Base-by-base conservation (phyloP, 2,113 vertebrate species). In the Tricholaema leucomelas region DNA sequence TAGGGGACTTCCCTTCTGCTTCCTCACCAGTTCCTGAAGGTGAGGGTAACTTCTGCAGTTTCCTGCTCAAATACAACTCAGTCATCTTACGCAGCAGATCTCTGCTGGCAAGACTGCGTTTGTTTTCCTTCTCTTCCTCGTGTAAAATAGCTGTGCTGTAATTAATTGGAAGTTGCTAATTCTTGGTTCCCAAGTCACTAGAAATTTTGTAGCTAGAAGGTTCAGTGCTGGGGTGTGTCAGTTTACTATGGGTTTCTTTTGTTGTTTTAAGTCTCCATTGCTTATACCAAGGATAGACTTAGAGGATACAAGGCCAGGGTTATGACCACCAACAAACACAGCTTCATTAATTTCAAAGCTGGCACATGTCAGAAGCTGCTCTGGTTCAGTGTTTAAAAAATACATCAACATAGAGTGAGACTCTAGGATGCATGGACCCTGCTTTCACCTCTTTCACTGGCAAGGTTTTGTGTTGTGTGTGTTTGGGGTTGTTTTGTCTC, bases 1-100 rank as follows among this genome's bases (percentile, higher is more conserved):
- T 56, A 93, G 95, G 40, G 92, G 81, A 75, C 40, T 92, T 93
- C 33, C 56, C 80, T 95, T 94, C 59, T 94, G 84, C 93, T 92
- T 92, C 60, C 75, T 95, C 84, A 82, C 91, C 67, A 82, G 46
- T 82, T 95, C 91, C 80, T 88, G 81, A 92, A 91, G 52, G 67
- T 44, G 74, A 90, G 38, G 50, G 19, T 70, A 87, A 82, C 36
- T 80, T 89, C 78, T 92, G 82, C 12, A 5, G 74, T 84, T 14
- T 88, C 59, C 82, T 66, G 52, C 56, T 91, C 60, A 87, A 66
- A 65, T 60, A 70, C 87, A 89, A 90, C 9, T 12, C 36, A 52
- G 40, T 8, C 5, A 13, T 58, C 24, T 75, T 82, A 76, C 6
- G 25, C 65, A 67, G 61, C 85, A 83, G 16, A 77, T 56, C 60